These are phyloP conservation scores for Drosophila pallidifrons DNA, from an alignment of 1,140 invertebrate genomes.

Conservation along the genomic window DNA sequence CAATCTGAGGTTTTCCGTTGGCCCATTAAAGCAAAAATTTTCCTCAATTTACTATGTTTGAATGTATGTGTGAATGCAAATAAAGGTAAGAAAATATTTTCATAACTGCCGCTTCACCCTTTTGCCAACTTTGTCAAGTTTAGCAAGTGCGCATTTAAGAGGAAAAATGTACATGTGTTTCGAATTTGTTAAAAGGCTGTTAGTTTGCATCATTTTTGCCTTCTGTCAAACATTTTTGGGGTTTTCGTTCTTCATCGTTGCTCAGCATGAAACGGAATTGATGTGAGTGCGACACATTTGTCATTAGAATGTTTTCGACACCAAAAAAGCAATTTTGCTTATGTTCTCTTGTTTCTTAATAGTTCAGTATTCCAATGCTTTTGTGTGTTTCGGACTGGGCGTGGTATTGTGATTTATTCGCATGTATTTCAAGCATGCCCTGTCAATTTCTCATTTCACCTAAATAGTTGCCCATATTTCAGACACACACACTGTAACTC, in stretches of 20 bases:
- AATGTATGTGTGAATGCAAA: background rate
- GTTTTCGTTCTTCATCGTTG: background rate
- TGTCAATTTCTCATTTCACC: slow-evolving; percentile 9
- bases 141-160: slow-evolving; percentile 13
- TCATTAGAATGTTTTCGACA: slow-evolving; percentile 12
- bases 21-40: background rate
- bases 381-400: background rate
- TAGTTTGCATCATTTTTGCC: slow-evolving; percentile 7
- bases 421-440: slow-evolving; percentile 12
- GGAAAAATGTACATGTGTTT: slow-evolving; percentile 2
- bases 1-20: slow-evolving; percentile 6
- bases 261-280: slow-evolving; percentile 19
- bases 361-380: background rate
- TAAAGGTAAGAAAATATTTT: slow-evolving; percentile 17
- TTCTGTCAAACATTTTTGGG: background rate
- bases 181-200: slow-evolving; percentile 1
- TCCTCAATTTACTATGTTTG: background rate
- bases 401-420: slow-evolving; percentile 33
- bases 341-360: slow-evolving; percentile 12
- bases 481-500: background rate
- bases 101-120: background rate
- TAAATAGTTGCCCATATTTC: slow-evolving; percentile 9
- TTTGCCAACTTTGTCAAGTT: background rate
- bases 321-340: slow-evolving; percentile 14
- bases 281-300: slow-evolving; percentile 22